phyloP scores from a whole-genome alignment of 2,888 invertebrate genomes.

The Cinara cedri region DNA sequence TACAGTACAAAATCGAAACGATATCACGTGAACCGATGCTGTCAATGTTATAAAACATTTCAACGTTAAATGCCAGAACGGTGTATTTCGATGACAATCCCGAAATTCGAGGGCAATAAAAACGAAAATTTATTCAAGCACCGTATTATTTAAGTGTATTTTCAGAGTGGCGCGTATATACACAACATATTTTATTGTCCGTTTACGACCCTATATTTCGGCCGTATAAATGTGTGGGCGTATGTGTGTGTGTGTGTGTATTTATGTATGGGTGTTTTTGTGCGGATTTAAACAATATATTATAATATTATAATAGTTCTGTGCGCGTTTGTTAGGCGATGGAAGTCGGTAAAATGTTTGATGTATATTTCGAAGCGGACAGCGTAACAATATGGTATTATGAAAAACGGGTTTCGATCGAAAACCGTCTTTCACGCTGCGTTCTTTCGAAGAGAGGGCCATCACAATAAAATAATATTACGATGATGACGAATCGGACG shows the following conservation, averaged over 20 bases:
- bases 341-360: conserved; percentile 30
- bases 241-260: background rate
- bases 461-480: background rate
- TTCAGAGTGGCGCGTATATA: background rate
- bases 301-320: background rate
- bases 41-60: too few species aligned
- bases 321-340: background rate
- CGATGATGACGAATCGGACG: too few species aligned
- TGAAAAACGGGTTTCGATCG: background rate
- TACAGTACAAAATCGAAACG: too few species aligned
- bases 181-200: too few species aligned
- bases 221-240: background rate
- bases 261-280: background rate
- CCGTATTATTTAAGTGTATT: too few species aligned
- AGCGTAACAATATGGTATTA: conserved; percentile 18
- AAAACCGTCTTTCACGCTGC: conserved; percentile 1
- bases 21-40: too few species aligned
- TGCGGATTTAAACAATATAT: background rate
- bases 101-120: too few species aligned
- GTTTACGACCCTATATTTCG: too few species aligned
- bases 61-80: too few species aligned
- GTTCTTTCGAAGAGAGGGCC: background rate
- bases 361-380: conserved; percentile 13
- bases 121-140: too few species aligned
- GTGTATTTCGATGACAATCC: too few species aligned